A percentile compares a stretch with the other conserved stretches of the same genome.
Evolutionary conservation across 1,140 invertebrate species (phyloP).

Genomic region (Zaprionus africanus): DNA sequence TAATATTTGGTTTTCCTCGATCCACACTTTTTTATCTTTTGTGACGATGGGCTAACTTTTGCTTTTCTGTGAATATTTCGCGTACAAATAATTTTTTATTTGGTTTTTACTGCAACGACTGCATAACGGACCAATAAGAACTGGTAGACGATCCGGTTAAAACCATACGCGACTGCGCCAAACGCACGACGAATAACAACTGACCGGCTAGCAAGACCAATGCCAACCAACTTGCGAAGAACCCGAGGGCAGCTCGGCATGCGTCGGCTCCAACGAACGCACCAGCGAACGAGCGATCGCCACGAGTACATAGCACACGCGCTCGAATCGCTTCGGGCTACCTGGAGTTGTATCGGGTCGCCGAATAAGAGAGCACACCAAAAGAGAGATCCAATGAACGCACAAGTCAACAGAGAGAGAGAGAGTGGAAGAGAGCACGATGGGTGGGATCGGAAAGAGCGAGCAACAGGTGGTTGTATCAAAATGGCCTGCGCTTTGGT

Average conservation of each 20-base stretch:
- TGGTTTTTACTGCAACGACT: conserved; percentile 20
- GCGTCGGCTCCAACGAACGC: background rate
- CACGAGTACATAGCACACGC: conserved; percentile 54
- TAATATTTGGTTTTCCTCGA: background rate
- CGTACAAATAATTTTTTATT: background rate
- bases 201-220: conserved; percentile 50
- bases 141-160: background rate
- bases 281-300: conserved; percentile 59
- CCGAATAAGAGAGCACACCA: background rate
- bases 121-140: conserved; percentile 25
- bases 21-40: conserved; percentile 25
- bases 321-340: background rate
- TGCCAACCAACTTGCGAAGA: conserved; percentile 5
- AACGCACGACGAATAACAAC: conserved; percentile 55
- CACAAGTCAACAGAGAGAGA: background rate
- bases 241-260: conserved; percentile 15
- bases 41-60: conserved; percentile 40
- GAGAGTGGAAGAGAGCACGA: background rate
- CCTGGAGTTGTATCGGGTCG: conserved; percentile 10
- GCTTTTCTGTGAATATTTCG: conserved; percentile 28
- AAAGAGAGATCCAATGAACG: background rate
- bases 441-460: background rate
- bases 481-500: background rate
- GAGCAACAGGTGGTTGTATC: background rate
- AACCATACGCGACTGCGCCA: conserved; percentile 42